Conservation (phyloP, 2,113 vertebrate genomes). For the Tautogolabrus adspersus region DNA sequence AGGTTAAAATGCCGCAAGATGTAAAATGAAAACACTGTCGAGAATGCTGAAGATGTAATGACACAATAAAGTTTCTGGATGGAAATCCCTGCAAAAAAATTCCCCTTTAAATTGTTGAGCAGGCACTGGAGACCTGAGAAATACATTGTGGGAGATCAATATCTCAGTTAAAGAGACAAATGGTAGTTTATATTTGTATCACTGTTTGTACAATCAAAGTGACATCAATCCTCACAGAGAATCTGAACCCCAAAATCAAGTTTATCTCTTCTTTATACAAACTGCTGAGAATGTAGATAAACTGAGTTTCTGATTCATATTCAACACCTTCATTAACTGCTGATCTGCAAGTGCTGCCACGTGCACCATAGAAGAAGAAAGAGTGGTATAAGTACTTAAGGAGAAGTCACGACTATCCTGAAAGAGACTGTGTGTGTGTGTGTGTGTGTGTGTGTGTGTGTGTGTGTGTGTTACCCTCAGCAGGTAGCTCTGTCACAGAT, state of each 20-base stretch:
- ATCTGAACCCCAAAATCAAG: background rate
- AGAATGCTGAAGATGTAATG: background rate
- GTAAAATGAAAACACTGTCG: background rate
- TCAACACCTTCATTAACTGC: background rate
- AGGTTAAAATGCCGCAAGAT: constrained; percentile 4
- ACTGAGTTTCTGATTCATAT: background rate
- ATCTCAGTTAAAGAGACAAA: constrained; percentile 18
- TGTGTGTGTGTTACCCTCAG: too few relatives aligned
- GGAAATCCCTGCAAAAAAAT: too few relatives aligned
- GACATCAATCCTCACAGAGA: background rate
- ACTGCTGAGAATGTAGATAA: too few relatives aligned
- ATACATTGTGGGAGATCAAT: background rate
- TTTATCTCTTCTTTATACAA: background rate
- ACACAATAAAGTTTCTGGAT: too few relatives aligned
- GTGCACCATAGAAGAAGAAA: background rate
- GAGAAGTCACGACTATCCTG: too few relatives aligned
- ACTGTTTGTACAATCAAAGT: too few relatives aligned
- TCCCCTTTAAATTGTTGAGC: too few relatives aligned
- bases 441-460: too few relatives aligned
- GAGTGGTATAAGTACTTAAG: too few relatives aligned
- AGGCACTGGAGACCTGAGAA: background rate
- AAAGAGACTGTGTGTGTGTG: too few relatives aligned
- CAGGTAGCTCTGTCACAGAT: background rate
- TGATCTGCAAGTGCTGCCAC: background rate
- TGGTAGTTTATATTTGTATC: background rate